Percentiles rank a stretch among this genome's conserved stretches.
phyloP scores from a whole-genome alignment of 37 sponge, comb jelly and placozoan species.

The Bolinopsis microptera region DNA sequence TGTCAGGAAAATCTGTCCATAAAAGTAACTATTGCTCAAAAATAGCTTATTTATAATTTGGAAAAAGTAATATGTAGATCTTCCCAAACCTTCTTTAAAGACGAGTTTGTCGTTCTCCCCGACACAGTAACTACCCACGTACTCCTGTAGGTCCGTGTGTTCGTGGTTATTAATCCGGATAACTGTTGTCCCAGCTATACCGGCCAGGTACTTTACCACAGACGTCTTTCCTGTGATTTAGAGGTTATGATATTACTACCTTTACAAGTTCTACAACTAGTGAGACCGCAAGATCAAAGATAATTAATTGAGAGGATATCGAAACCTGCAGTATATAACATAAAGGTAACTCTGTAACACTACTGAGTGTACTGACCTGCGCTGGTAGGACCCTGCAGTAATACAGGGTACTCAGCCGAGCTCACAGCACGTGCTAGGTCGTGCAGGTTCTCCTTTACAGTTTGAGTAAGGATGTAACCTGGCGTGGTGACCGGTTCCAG shows the following conservation, averaged over 20 bases:
- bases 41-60: too few relatives aligned
- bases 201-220: slow-evolving; percentile 83
- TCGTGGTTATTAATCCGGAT: slow-evolving; percentile 96
- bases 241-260: too few relatives aligned
- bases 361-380: slow-evolving; percentile 68
- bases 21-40: too few relatives aligned
- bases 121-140: slow-evolving; percentile 90
- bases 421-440: slow-evolving; percentile 88
- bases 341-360: too few relatives aligned
- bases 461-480: slow-evolving; percentile 79
- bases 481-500: slow-evolving; percentile 24
- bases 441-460: slow-evolving; percentile 83
- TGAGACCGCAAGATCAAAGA: too few relatives aligned
- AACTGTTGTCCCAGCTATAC: slow-evolving; percentile 77
- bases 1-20: too few relatives aligned
- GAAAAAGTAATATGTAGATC: too few relatives aligned
- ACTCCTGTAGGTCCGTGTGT: slow-evolving; percentile 99
- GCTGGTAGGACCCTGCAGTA: slow-evolving; percentile 95
- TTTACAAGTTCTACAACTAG: too few relatives aligned
- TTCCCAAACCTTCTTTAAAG: slow-evolving; percentile 98
- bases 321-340: too few relatives aligned
- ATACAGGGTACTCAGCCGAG: slow-evolving; percentile 77
- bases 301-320: too few relatives aligned
- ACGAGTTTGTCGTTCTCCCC: slow-evolving; percentile 79
- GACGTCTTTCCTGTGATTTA: slow-evolving; percentile 90